Evolutionary conservation across 2,797 vertebrate species (phyloP), one percentile per base, ranked within the genome.

Genomic region (Sparidentex hasta): DNA sequence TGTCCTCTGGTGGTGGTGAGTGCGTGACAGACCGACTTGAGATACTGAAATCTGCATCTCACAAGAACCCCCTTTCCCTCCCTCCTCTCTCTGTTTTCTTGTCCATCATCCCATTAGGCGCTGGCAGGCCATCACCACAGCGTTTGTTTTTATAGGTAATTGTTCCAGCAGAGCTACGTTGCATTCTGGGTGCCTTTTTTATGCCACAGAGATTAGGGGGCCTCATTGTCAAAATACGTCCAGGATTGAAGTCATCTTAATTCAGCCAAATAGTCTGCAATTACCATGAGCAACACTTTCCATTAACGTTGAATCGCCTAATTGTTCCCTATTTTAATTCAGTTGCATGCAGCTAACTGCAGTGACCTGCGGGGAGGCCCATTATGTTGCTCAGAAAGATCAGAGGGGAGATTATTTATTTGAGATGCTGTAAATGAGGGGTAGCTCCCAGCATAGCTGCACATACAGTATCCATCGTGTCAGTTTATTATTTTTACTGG

Each of bases 271-370:
- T 52, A 68, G 67, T 67, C 70, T 18, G 48, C 79, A 88, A 88
- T 92, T 88, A 91, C 78, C 75, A 75, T 91, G 90, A 92, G 79
- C 68, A 87, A 87, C 85, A 88, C 80, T 93, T 90, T 92, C 92
- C 91, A 88, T 89, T 80, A 84, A 88, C 23, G 21, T 71, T 77
- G 69, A 87, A 82, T 84, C 71, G 56, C 82, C 73, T 92, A 85
- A 91, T 86, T 88, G 69, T 82, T 41, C 55, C 44, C 21, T 9
- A 65, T 81, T 87, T 87, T 71, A 69, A 82, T 87, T 71, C 65
- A 69, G 73, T 52, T 74, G 75, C 71, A 11, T 78, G 73, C 65
- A 62, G 71, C 78, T 76, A 87, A 81, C 33, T 79, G 57, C 2
- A 23, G 29, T 57, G 79, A 69, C 74, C 78, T 82, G 71, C 74